Evolutionary conservation across 2,797 vertebrate species (phyloP), one percentile per base, ranked within the genome.

Genomic region (Allenopithecus nigroviridis): DNA sequence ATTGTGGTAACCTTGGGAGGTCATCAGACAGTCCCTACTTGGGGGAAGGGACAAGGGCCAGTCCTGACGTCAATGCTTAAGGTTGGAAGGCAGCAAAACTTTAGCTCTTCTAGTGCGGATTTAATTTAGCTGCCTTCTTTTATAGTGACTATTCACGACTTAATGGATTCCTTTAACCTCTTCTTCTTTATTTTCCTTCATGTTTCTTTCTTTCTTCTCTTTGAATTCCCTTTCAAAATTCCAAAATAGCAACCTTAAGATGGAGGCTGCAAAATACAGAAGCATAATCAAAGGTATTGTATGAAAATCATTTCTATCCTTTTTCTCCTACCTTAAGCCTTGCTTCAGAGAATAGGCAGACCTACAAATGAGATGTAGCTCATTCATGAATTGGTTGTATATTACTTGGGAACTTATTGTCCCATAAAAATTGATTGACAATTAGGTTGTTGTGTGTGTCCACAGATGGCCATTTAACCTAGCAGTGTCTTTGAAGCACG

Each of bases 361-460:
- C 80, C 76, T 92, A 33, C 59, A 79, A 75, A 93, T 30, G 87
- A 95, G 90, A 94, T 61, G 87, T 68, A 89, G 72, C 57, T 76
- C 92, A 70, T 95, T 92, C 64, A n/a, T 36, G 39, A 95, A n/a
- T 78, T 80, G 70, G 75, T 61, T 88, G 86, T 84, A 39, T 57
- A 43, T 95, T 89, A 75, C 43, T 88, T 75, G 80, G 80, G 72
- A 93, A 96, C 72, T 94, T 89, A 76, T 94, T 93, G 96, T 90
- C 33, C 86, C 36, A 88, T 97, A 94, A 97, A 90, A 90, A 83
- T 83, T 95, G 90, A 95, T 91, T 55, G 92, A 97, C 96, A 94
- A 84, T 57, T 94, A 33, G 8, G 68, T 59, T 92, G 75, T 36
- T 30, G 33, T 39, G 30, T 68, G 85, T 93, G 84, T 72, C 59